A percentile compares a stretch with the other conserved stretches of the same genome.
Conservation (phyloP, 1,140 invertebrate species). For the Drosophila pseudoobscura region DNA sequence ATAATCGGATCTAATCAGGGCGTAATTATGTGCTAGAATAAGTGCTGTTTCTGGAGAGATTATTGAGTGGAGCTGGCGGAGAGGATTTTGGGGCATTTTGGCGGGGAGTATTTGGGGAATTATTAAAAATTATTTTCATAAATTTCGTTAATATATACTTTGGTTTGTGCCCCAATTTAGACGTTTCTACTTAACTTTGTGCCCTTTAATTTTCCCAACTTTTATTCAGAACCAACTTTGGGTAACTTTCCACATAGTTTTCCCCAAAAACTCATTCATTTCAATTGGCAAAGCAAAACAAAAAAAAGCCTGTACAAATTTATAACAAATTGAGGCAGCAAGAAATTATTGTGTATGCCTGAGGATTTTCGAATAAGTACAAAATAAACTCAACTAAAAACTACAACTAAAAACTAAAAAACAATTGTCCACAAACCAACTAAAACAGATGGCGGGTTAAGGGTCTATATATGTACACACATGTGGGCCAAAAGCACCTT, state of each 20-base stretch:
- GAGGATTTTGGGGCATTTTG: too few relatives aligned
- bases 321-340: slow-evolving; percentile 11
- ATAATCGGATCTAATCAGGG: slow-evolving; percentile 52
- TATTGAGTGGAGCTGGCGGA: too few relatives aligned
- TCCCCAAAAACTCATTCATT: slow-evolving; percentile 12
- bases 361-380: slow-evolving; percentile 7
- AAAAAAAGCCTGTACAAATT: slow-evolving; percentile 2
- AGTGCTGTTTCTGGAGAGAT: background rate
- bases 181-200: too few relatives aligned
- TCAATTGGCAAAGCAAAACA: background rate
- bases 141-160: too few relatives aligned
- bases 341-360: slow-evolving; percentile 9
- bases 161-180: too few relatives aligned
- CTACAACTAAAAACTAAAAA: background rate
- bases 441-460: slow-evolving; percentile 1
- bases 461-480: background rate
- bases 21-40: slow-evolving; percentile 46
- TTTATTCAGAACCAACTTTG: background rate
- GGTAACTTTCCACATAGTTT: background rate
- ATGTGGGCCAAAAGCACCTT: background rate
- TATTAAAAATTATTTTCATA: too few relatives aligned
- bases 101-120: too few relatives aligned
- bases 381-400: background rate
- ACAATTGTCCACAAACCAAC: background rate
- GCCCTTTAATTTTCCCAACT: background rate